Percentiles rank a stretch among this genome's conserved stretches.
These are phyloP conservation scores for Blomia tropicalis DNA, from an alignment of 2,888 invertebrate species.

Conservation along the genomic window DNA sequence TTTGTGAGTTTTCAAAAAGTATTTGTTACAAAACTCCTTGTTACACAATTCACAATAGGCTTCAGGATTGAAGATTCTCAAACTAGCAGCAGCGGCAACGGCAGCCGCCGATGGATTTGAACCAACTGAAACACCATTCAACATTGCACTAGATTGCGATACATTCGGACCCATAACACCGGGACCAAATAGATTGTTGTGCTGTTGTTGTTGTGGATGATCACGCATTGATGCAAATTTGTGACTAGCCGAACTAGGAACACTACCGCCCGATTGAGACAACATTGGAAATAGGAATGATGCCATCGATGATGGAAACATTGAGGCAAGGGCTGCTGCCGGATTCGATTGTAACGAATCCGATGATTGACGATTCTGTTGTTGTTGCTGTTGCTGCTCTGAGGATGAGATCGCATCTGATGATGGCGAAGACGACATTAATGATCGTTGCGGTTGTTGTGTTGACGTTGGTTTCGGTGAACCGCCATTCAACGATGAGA, in stretches of 20 bases:
- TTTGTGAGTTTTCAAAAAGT: constrained; percentile 92
- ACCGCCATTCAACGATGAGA: constrained; percentile 4
- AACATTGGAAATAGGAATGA: neutral
- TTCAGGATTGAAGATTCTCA: constrained; percentile 79
- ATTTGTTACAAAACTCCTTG: constrained; percentile 96
- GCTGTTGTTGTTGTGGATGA: neutral
- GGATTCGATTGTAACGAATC: neutral
- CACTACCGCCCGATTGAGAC: neutral
- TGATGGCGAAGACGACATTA: neutral
- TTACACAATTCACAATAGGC: constrained; percentile 94
- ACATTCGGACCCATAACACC: neutral
- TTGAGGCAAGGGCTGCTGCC: neutral
- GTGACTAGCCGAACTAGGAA: neutral
- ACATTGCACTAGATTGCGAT: constrained; percentile 12
- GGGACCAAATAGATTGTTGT: neutral
- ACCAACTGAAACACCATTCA: constrained; percentile 12
- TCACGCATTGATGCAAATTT: neutral
- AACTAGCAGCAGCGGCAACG: constrained; percentile 25
- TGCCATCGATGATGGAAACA: neutral
- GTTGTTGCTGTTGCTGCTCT: neutral
- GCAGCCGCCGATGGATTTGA: neutral
- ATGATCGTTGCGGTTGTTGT: neutral
- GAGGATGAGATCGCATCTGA: neutral
- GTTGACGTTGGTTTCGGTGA: neutral
- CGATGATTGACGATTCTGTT: neutral